Percentiles rank a stretch among this genome's conserved stretches.
Conservation (phyloP, 2,797 vertebrate species). For the Epinephelus awoara region DNA sequence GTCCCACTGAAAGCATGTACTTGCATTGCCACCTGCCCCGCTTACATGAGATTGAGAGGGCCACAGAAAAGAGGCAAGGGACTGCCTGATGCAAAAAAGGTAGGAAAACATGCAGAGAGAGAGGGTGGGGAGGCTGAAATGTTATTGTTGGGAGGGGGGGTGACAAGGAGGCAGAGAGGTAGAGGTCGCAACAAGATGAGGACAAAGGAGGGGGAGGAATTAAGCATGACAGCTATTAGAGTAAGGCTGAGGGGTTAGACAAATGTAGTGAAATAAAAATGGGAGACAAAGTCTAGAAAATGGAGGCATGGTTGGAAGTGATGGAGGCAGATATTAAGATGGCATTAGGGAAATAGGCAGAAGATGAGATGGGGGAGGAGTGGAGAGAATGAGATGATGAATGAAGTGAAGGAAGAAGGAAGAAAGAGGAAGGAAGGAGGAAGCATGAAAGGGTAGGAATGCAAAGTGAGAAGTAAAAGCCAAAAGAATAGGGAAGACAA, state of each 20-base stretch:
- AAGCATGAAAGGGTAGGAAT: slow-evolving; percentile 23
- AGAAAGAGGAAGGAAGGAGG: slow-evolving; percentile 41
- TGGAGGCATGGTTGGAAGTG: slow-evolving; percentile 46
- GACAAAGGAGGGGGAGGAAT: slow-evolving; percentile 25
- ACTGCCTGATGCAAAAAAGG: slow-evolving; percentile 52
- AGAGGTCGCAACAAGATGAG: slow-evolving; percentile 42
- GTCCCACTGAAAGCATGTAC: slow-evolving; percentile 75
- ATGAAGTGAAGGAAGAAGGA: slow-evolving; percentile 15
- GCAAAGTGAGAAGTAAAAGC: slow-evolving; percentile 36
- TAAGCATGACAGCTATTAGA: slow-evolving; percentile 50
- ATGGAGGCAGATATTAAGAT: slow-evolving; percentile 65
- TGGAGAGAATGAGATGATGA: slow-evolving; percentile 33
- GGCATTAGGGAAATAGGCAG: slow-evolving; percentile 64
- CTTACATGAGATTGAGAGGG: slow-evolving; percentile 63
- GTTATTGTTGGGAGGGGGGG: slow-evolving; percentile 34
- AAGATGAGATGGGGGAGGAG: slow-evolving; percentile 48
- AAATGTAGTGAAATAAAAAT: slow-evolving; percentile 54
- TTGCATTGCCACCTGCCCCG: slow-evolving; percentile 71
- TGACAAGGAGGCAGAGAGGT: slow-evolving; percentile 12
- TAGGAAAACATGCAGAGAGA: slow-evolving; percentile 31
- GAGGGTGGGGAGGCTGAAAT: slow-evolving; percentile 35
- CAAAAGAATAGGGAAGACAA: slow-evolving; percentile 20
- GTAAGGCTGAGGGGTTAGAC: slow-evolving; percentile 31
- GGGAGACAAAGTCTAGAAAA: slow-evolving; percentile 47
- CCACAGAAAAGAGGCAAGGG: slow-evolving; percentile 47